These are phyloP conservation scores for Hiodon alosoides DNA, from an alignment of 2,113 vertebrate species.

Conservation along the genomic window DNA sequence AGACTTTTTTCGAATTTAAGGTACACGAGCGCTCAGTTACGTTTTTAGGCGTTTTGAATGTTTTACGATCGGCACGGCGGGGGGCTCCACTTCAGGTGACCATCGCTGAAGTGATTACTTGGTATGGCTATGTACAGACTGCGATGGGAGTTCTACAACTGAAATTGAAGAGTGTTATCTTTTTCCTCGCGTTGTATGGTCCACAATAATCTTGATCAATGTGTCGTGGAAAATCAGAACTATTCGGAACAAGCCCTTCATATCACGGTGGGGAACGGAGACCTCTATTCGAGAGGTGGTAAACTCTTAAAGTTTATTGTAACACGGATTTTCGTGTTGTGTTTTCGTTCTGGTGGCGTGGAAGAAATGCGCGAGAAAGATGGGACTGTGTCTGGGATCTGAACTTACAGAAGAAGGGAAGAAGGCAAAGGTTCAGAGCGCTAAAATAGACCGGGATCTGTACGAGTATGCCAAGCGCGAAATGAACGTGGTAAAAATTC, in stretches of 20 bases:
- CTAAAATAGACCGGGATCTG: constrained; percentile 54
- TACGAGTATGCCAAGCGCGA: constrained; percentile 51
- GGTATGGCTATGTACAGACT: background rate
- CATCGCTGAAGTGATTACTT: background rate
- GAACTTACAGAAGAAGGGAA: constrained; percentile 51
- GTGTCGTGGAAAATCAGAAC: no score
- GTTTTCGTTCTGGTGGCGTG: background rate
- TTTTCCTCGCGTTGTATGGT: background rate
- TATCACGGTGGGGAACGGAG: no score
- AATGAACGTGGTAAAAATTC: constrained; percentile 53
- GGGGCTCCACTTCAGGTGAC: background rate
- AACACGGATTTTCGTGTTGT: background rate
- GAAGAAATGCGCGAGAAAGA: constrained; percentile 22
- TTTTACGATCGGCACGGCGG: background rate
- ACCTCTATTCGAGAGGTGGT: no score
- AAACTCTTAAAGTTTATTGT: no score
- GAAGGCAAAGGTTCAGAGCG: constrained; percentile 49
- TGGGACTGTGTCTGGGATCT: constrained; percentile 48
- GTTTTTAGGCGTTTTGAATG: background rate
- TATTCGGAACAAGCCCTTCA: no score
- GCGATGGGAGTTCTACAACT: background rate
- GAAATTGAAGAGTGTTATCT: background rate
- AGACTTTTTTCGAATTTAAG: background rate
- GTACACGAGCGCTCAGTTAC: background rate
- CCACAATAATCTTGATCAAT: no score